A percentile compares a stretch with the other conserved stretches of the same genome.
Evolutionary conservation across 2,888 invertebrate genomes (phyloP).

Genomic region (Bombylius discolor): DNA sequence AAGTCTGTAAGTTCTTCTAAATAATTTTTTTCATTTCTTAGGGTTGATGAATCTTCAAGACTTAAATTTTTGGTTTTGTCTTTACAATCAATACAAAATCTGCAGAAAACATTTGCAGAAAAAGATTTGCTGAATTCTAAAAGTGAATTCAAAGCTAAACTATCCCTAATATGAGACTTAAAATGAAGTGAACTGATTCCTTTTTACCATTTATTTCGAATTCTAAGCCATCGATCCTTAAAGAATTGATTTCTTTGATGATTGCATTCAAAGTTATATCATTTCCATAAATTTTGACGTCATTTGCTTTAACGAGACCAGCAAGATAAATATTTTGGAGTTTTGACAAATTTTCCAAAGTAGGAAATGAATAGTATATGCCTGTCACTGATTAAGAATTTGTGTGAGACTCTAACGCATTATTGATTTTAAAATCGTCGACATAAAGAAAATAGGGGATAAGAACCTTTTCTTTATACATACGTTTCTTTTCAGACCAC

Average conservation of each 20-base stretch:
- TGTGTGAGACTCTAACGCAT: neutral
- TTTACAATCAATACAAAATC: conserved; percentile 1
- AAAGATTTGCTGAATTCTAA: neutral
- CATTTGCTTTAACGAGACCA: neutral
- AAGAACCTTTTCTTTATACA: neutral
- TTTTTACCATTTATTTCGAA: neutral
- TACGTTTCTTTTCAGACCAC: neutral
- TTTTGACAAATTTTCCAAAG: neutral
- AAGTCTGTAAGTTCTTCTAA: neutral
- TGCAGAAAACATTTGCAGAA: neutral
- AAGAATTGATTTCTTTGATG: neutral
- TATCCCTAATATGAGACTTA: neutral
- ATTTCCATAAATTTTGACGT: neutral
- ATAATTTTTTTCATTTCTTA: conserved; percentile 8
- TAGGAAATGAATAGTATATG: neutral
- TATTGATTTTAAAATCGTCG: neutral
- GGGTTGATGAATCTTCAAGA: conserved; percentile 3
- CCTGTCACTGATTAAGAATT: neutral
- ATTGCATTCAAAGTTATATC: neutral
- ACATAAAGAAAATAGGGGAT: neutral
- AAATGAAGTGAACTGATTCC: neutral
- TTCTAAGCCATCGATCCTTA: neutral
- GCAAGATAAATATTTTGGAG: neutral
- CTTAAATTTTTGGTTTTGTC: conserved; percentile 1
- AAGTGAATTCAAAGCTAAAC: neutral